Percentiles rank a stretch among this genome's conserved stretches.
Evolutionary conservation across 2,113 vertebrate genomes (phyloP).

Genomic region (Penelope pileata): DNA sequence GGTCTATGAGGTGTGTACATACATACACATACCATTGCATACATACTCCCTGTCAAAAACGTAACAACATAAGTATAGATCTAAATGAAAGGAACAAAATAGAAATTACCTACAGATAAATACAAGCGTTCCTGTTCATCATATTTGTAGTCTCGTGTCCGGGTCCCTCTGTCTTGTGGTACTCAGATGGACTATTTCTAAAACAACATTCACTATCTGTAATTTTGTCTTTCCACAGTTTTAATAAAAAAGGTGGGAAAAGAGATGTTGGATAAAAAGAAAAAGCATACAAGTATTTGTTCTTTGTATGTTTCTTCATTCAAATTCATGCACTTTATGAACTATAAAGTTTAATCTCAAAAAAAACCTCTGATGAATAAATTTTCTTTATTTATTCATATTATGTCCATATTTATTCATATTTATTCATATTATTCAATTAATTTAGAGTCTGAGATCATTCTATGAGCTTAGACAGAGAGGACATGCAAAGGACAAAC

Average conservation of each 20-base stretch:
- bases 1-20: background rate
- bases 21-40: background rate
- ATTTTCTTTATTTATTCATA: background rate
- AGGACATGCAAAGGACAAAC: background rate
- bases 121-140: background rate
- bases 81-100: background rate
- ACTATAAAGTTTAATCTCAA: background rate
- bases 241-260: background rate
- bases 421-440: background rate
- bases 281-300: background rate
- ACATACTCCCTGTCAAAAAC: background rate
- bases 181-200: fast-evolving
- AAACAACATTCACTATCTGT: background rate
- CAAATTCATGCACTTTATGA: background rate
- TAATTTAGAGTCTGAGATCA: background rate
- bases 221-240: background rate
- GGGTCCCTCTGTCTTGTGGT: background rate
- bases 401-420: background rate
- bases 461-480: background rate
- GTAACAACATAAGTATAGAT: background rate
- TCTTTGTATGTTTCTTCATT: background rate
- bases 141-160: background rate
- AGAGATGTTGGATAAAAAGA: background rate
- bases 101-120: background rate
- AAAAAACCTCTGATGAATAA: background rate